Percentiles rank a stretch among this genome's conserved stretches.
These are phyloP conservation scores for Lepidocyrtoides sp. DNA, from an alignment of 2,888 invertebrate genomes.

Conservation along the genomic window DNA sequence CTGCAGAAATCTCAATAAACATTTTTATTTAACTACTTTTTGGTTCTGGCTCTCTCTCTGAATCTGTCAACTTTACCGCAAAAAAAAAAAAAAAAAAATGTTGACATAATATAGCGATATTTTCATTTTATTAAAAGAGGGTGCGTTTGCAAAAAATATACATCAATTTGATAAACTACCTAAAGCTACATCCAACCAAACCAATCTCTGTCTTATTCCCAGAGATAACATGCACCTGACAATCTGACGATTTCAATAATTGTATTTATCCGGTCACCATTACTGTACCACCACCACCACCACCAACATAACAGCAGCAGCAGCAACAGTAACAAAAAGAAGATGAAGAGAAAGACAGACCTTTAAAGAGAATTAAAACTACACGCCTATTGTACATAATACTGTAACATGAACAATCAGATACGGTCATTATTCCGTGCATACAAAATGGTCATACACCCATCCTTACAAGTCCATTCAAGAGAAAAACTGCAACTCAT, in stretches of 20 bases:
- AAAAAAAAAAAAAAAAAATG: background rate
- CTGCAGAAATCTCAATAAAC: background rate
- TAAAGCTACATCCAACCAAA: too few species aligned
- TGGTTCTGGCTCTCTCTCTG: background rate
- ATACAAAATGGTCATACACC: slow-evolving; percentile 1
- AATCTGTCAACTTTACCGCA: background rate
- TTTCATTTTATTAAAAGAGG: background rate
- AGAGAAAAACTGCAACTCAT: slow-evolving; percentile 72
- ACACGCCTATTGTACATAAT: slow-evolving; percentile 49
- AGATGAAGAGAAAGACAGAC: background rate
- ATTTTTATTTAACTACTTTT: background rate
- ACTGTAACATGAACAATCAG: slow-evolving; percentile 49
- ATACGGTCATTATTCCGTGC: slow-evolving; percentile 52
- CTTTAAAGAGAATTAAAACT: slow-evolving; percentile 33
- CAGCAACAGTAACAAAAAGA: background rate
- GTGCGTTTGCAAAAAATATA: slow-evolving; percentile 1
- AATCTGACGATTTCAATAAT: slow-evolving; percentile 68
- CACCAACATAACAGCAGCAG: background rate
- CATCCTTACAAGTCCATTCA: slow-evolving; percentile 36
- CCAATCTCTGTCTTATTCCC: background rate
- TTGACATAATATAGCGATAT: background rate
- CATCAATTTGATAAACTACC: background rate
- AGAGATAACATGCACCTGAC: slow-evolving; percentile 1
- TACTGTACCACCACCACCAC: background rate
- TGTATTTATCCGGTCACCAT: slow-evolving; percentile 63